Percentiles rank a stretch among this genome's conserved stretches.
phyloP scores from a whole-genome alignment of 2,888 invertebrate species.

The Gymnocheta viridis region DNA sequence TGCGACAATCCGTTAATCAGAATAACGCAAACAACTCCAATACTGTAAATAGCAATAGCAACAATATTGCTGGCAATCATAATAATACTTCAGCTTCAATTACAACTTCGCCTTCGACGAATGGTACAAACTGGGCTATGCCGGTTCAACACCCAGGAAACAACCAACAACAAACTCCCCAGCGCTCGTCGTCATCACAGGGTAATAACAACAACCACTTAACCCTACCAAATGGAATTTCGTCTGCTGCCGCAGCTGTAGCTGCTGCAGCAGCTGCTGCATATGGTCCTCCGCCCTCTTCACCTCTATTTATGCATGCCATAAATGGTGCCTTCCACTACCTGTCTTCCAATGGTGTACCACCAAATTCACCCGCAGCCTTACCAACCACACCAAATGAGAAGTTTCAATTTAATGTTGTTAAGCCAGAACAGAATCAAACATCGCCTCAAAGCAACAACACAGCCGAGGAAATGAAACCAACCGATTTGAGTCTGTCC shows the following conservation, averaged over 20 bases:
- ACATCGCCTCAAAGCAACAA: slow-evolving; percentile 71
- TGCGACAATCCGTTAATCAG: slow-evolving; percentile 86
- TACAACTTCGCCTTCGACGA: slow-evolving; percentile 79
- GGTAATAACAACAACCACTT: slow-evolving; percentile 74
- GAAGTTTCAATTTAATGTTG: slow-evolving; percentile 80
- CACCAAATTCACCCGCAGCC: slow-evolving; percentile 80
- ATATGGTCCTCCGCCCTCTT: slow-evolving; percentile 81
- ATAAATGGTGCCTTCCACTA: slow-evolving; percentile 81
- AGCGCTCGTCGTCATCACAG: slow-evolving; percentile 64
- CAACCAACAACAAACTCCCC: slow-evolving; percentile 72
- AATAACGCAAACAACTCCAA: slow-evolving; percentile 54
- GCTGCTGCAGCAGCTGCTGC: slow-evolving; percentile 78
- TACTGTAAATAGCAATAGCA: slow-evolving; percentile 71
- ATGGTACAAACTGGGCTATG: slow-evolving; percentile 83
- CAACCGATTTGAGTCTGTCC: slow-evolving; percentile 86
- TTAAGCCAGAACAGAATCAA: slow-evolving; percentile 80
- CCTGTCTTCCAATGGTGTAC: slow-evolving; percentile 78
- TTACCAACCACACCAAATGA: slow-evolving; percentile 76
- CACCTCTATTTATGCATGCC: slow-evolving; percentile 82
- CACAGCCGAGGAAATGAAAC: slow-evolving; percentile 84
- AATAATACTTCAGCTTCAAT: slow-evolving; percentile 50
- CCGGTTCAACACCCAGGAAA: slow-evolving; percentile 62
- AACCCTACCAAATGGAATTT: slow-evolving; percentile 76
- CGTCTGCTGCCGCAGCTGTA: slow-evolving; percentile 79
- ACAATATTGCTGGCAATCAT: slow-evolving; percentile 64